Conservation (phyloP, 2,113 vertebrate genomes). For the Microcebus griseorufus region DNA sequence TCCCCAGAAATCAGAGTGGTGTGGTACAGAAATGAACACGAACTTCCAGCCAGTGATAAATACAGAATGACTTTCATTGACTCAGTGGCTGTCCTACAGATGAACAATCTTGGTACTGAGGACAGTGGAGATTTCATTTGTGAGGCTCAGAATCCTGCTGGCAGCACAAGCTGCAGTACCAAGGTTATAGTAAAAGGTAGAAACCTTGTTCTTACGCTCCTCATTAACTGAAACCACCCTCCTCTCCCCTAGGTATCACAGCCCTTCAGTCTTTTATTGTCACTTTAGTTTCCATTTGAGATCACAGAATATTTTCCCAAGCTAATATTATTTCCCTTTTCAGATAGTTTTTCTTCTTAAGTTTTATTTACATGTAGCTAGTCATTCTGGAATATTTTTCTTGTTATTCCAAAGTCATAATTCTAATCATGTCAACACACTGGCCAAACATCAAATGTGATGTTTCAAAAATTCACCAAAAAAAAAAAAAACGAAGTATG, state of each 20-base stretch:
- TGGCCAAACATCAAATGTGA: not conserved
- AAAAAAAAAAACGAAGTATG: not conserved
- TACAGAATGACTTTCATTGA: slow-evolving; percentile 93
- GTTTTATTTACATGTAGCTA: not conserved
- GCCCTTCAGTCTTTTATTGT: not conserved
- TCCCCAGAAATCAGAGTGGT: slow-evolving; percentile 92
- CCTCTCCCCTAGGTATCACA: not conserved
- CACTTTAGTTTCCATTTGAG: not conserved
- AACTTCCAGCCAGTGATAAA: slow-evolving; percentile 90
- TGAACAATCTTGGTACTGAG: slow-evolving; percentile 88
- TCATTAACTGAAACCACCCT: not conserved
- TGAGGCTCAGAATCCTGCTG: slow-evolving; percentile 96
- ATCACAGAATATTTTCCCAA: not conserved
- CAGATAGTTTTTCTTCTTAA: not conserved
- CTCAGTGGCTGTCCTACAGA: slow-evolving; percentile 92
- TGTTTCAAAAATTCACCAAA: not conserved
- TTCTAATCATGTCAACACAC: not conserved
- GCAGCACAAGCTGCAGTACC: slow-evolving; percentile 95
- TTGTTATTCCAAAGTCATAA: not conserved
- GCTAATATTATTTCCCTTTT: not conserved
- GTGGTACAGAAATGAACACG: slow-evolving; percentile 97
- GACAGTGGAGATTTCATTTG: slow-evolving; percentile 97
- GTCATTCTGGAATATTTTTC: slow-evolving; percentile 43
- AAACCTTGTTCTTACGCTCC: slow-evolving; percentile 38
- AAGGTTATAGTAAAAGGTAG: slow-evolving; percentile 97